These are phyloP conservation scores for Archegozetes longisetosus DNA, from an alignment of 1,140 invertebrate genomes.

Conservation along the genomic window DNA sequence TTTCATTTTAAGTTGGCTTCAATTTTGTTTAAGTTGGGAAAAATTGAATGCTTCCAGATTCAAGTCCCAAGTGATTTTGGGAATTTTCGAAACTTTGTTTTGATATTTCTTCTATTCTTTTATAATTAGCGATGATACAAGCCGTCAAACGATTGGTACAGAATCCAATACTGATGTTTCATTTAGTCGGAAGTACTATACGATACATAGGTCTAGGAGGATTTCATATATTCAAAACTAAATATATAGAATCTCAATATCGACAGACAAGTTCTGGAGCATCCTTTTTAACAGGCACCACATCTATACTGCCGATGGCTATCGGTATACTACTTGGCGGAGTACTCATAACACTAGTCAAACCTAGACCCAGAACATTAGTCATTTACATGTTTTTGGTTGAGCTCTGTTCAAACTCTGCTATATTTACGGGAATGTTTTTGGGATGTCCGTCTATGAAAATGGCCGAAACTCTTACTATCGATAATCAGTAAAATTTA, in stretches of 20 bases:
- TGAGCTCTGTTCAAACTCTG: slow-evolving; percentile 32
- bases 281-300: slow-evolving; percentile 29
- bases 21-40: no score
- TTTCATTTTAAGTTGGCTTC: no score
- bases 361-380: slow-evolving; percentile 46
- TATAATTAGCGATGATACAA: not conserved
- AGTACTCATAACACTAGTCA: slow-evolving; percentile 47
- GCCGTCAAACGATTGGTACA: slow-evolving; percentile 43
- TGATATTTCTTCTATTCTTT: not conserved
- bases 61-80: no score
- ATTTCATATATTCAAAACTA: slow-evolving; percentile 55
- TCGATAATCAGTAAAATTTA: not conserved
- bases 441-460: not conserved
- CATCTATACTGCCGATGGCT: slow-evolving; percentile 50
- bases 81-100: not conserved
- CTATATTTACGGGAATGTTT: slow-evolving; percentile 5
- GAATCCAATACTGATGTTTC: slow-evolving; percentile 48
- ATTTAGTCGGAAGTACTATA: slow-evolving; percentile 46
- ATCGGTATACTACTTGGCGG: slow-evolving; percentile 50
- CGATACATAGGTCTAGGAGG: slow-evolving; percentile 53
- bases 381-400: slow-evolving; percentile 55
- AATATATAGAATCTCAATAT: slow-evolving; percentile 57
- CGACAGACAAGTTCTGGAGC: slow-evolving; percentile 48
- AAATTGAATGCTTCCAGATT: no score
- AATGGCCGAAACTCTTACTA: not conserved